These are phyloP conservation scores for Andrena haemorrhoa DNA, from an alignment of 2,888 invertebrate genomes.

Conservation along the genomic window DNA sequence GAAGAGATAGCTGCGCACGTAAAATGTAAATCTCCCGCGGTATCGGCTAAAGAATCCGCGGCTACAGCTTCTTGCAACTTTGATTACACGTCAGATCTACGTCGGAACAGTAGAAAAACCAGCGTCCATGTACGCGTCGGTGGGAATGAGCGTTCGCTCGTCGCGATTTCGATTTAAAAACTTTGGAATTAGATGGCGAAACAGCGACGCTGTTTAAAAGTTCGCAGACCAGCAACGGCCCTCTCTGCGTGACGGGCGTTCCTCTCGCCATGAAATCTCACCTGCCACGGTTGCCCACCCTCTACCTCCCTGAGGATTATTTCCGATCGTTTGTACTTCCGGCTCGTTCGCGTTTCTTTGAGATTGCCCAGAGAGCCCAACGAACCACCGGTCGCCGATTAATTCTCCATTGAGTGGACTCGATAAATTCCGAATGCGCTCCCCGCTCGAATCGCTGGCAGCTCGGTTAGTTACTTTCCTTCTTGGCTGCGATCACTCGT, in stretches of 20 bases:
- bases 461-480: conserved; percentile 36
- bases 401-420: conserved; percentile 60
- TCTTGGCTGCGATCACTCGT: conserved; percentile 36
- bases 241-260: conserved; percentile 37
- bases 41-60: conserved; percentile 15
- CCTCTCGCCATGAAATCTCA: conserved; percentile 46
- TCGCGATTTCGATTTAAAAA: conserved; percentile 73
- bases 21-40: conserved; percentile 7
- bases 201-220: conserved; percentile 71
- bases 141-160: conserved; percentile 37
- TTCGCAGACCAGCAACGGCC: conserved; percentile 65
- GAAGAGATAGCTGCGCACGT: background rate
- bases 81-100: conserved; percentile 39
- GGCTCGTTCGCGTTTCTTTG: conserved; percentile 44
- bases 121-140: background rate
- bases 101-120: background rate
- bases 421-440: conserved; percentile 56
- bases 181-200: conserved; percentile 78
- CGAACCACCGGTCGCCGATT: conserved; percentile 36
- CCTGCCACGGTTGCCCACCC: conserved; percentile 9
- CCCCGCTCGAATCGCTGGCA: background rate
- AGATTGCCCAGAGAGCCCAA: conserved; percentile 14
- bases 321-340: conserved; percentile 58
- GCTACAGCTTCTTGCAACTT: background rate
- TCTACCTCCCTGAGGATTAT: conserved; percentile 45